Percentiles rank a stretch among this genome's conserved stretches.
phyloP scores from a whole-genome alignment of 2,113 vertebrate genomes.

The Chinchilla lanigera region DNA sequence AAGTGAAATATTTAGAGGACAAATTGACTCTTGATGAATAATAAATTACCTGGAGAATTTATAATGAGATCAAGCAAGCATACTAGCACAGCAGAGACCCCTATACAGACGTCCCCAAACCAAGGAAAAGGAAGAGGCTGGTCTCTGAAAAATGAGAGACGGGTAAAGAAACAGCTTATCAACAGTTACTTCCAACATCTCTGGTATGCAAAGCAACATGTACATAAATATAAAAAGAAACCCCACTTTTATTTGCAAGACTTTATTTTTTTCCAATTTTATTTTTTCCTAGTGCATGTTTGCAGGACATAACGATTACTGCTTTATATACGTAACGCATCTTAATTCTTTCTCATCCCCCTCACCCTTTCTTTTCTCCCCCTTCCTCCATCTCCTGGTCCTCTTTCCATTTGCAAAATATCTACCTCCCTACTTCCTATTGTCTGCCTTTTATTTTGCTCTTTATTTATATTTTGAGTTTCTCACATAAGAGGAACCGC shows the following conservation, averaged over 20 bases:
- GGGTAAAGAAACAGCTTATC: not conserved
- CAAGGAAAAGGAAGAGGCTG: not conserved
- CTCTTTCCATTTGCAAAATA: not conserved
- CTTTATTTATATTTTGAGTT: not conserved
- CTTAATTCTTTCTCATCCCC: not conserved
- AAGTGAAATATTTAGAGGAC: slow-evolving; percentile 48
- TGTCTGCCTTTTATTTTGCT: not conserved
- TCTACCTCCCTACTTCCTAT: not conserved
- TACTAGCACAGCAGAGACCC: not conserved
- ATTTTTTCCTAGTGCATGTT: not conserved
- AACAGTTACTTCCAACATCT: not conserved
- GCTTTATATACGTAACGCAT: not conserved
- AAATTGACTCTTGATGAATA: slow-evolving; percentile 59
- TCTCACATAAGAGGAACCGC: not conserved
- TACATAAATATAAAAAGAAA: not conserved
- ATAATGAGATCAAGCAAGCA: slow-evolving; percentile 7
- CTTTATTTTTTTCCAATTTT: not conserved
- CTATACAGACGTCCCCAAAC: not conserved
- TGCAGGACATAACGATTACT: not conserved
- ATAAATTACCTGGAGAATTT: slow-evolving; percentile 23
- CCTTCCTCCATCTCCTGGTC: not conserved
- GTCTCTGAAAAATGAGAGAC: not conserved
- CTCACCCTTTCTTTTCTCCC: not conserved
- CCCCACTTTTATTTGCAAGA: not conserved
- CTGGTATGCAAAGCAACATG: not conserved